phyloP scores from a whole-genome alignment of 2,888 invertebrate species.

The Azorinus chamasolen region DNA sequence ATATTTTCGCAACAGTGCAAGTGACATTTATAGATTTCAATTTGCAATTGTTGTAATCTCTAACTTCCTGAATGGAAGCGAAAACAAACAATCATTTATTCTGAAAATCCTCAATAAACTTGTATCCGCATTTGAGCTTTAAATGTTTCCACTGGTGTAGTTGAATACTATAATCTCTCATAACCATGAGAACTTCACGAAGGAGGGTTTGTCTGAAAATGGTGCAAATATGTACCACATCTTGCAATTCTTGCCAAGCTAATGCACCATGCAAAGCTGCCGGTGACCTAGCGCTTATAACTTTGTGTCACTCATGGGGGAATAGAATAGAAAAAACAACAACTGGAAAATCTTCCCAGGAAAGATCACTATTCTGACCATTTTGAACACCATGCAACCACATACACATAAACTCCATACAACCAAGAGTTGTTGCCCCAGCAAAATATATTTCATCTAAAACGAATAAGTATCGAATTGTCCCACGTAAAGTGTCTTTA shows the following conservation, averaged over 20 bases:
- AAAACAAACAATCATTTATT: too few species aligned
- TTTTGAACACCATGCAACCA: constrained; percentile 38
- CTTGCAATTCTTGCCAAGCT: constrained; percentile 45
- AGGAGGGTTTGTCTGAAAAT: constrained; percentile 43
- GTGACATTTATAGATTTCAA: constrained; percentile 22
- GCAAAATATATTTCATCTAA: constrained; percentile 64
- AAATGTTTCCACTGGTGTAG: constrained; percentile 38
- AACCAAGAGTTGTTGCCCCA: constrained; percentile 50
- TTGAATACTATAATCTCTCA: constrained; percentile 31
- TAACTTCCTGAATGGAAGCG: constrained; percentile 42
- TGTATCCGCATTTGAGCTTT: constrained; percentile 5
- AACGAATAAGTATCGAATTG: constrained; percentile 14
- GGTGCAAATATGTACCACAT: constrained; percentile 25
- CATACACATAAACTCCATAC: constrained; percentile 48
- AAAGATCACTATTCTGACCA: neutral
- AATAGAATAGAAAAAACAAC: constrained; percentile 62
- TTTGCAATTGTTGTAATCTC: constrained; percentile 25
- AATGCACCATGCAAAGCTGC: constrained; percentile 51
- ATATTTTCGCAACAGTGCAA: constrained; percentile 53
- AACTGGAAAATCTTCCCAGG: constrained; percentile 65
- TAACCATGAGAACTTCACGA: constrained; percentile 26
- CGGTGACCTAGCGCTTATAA: constrained; percentile 13
- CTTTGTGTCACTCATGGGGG: constrained; percentile 57
- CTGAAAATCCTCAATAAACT: constrained; percentile 16
- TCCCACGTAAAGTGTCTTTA: neutral